Percentiles rank a stretch among this genome's conserved stretches.
These are phyloP conservation scores for Bos taurus DNA, from an alignment of 2,113 vertebrate genomes.

Conservation along the genomic window DNA sequence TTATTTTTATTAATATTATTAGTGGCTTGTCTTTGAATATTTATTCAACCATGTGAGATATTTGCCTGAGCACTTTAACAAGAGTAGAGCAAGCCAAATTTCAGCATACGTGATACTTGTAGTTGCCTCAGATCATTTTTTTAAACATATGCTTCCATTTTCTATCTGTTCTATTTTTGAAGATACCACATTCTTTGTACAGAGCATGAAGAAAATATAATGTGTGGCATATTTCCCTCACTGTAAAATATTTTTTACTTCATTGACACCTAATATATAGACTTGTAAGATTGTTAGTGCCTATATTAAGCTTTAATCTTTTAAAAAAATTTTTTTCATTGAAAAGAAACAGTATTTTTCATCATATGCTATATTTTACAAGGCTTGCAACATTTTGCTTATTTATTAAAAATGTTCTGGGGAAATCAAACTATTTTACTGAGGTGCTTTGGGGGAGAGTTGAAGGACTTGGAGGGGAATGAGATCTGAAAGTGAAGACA, in stretches of 20 bases:
- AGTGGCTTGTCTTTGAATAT: background rate
- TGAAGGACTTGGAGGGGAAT: background rate
- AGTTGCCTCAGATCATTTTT: conserved; percentile 16
- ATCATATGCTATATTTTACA: background rate
- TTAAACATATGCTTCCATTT: background rate
- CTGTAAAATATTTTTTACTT: background rate
- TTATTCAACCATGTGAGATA: background rate
- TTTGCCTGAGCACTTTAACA: background rate
- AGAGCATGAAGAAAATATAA: conserved; percentile 29
- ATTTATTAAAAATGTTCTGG: background rate
- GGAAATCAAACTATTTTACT: background rate
- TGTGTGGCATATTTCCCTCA: background rate
- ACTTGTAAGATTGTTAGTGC: background rate
- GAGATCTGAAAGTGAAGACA: background rate
- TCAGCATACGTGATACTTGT: background rate
- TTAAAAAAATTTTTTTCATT: background rate
- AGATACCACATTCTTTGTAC: conserved; percentile 8
- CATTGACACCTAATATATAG: background rate
- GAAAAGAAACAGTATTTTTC: background rate
- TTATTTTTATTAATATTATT: background rate
- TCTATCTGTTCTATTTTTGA: background rate
- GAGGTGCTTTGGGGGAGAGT: background rate
- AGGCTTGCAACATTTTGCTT: background rate
- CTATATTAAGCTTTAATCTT: background rate
- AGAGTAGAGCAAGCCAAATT: background rate